These are phyloP conservation scores for Pelusios castaneus DNA, from an alignment of 2,113 vertebrate genomes.

Conservation along the genomic window DNA sequence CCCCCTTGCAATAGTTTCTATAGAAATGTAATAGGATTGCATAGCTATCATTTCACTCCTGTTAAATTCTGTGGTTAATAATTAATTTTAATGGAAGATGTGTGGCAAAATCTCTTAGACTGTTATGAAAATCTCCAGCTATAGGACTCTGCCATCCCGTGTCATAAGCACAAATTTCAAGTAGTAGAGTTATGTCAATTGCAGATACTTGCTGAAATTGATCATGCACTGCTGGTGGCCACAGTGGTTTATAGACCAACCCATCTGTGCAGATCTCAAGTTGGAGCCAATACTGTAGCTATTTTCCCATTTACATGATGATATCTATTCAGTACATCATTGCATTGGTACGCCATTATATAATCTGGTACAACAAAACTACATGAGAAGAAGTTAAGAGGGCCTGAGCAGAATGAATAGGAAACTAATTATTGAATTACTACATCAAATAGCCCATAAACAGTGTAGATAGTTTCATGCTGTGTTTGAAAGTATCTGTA, in stretches of 20 bases:
- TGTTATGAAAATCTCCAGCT: neutral
- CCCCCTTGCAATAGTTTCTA: too few relatives aligned
- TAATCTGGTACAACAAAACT: neutral
- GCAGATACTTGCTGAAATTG: neutral
- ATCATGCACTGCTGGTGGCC: neutral
- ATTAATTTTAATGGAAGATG: conserved; percentile 49
- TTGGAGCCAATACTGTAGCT: neutral
- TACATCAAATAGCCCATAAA: neutral
- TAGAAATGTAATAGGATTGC: too few relatives aligned
- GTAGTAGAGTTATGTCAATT: neutral
- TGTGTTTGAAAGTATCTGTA: neutral
- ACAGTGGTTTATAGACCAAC: neutral
- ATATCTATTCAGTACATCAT: neutral
- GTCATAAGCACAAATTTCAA: neutral
- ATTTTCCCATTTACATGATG: neutral
- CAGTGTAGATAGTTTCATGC: neutral
- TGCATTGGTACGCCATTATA: neutral
- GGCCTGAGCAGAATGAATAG: neutral
- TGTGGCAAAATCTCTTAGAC: neutral
- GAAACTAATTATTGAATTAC: neutral
- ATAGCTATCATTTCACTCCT: neutral
- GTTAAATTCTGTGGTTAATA: neutral
- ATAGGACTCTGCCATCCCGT: neutral
- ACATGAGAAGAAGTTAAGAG: neutral
- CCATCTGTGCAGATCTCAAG: neutral